Evolutionary conservation across 35 echinoderm and acorn worm genomes (phyloP).

Genomic region (Strongylocentrotus purpuratus): DNA sequence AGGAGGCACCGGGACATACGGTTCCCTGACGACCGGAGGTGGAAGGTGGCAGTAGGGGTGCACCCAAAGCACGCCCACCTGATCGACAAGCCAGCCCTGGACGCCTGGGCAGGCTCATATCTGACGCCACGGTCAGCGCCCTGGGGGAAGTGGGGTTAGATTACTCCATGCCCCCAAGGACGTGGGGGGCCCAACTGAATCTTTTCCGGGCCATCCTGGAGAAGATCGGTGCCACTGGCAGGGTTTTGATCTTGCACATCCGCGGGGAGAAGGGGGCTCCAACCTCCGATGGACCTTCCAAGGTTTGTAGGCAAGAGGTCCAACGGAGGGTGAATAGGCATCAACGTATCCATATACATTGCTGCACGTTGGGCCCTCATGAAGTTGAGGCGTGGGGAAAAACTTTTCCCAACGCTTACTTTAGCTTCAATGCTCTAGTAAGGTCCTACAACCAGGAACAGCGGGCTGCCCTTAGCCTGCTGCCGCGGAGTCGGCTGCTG

Average conservation of each 20-base stretch:
- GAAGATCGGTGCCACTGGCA: background rate
- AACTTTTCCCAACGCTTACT: background rate
- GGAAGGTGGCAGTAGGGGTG: background rate
- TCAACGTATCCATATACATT: background rate
- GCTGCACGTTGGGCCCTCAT: background rate
- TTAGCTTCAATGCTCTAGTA: background rate
- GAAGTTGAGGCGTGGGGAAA: background rate
- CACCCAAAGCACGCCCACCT: background rate
- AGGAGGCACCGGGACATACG: background rate
- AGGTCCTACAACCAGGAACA: background rate
- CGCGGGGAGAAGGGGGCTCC: background rate
- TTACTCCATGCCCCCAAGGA: background rate
- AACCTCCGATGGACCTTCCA: background rate
- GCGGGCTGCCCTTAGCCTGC: background rate
- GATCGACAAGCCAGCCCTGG: no score
- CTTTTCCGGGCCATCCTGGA: background rate
- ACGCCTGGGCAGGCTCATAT: background rate
- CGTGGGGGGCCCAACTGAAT: background rate
- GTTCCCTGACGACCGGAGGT: background rate
- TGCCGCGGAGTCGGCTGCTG: background rate
- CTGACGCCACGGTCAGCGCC: background rate
- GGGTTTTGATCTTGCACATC: background rate
- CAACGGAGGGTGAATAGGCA: background rate
- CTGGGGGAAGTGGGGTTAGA: background rate
- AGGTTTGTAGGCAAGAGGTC: background rate